A percentile compares a stretch with the other conserved stretches of the same genome.
These are phyloP conservation scores for Tachina fera DNA, from an alignment of 2,888 invertebrate species.

Conservation along the genomic window DNA sequence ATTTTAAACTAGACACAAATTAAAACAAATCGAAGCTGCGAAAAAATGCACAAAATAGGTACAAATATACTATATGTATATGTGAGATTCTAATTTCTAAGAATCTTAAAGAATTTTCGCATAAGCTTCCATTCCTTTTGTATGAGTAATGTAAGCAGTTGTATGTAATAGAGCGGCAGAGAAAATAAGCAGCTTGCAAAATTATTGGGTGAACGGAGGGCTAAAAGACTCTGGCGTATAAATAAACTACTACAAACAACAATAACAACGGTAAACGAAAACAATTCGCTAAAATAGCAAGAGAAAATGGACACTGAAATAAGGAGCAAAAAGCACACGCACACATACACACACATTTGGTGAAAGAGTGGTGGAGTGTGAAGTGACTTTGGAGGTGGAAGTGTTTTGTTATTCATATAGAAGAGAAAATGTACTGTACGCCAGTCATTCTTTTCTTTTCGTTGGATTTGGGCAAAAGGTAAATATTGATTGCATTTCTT, in stretches of 20 bases:
- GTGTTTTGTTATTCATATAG: slow-evolving; percentile 35
- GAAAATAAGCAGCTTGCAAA: slow-evolving; percentile 46
- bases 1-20: slow-evolving; percentile 18
- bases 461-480: slow-evolving; percentile 23
- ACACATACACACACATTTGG: slow-evolving; percentile 23
- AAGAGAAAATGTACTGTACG: slow-evolving; percentile 35
- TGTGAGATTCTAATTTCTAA: neutral
- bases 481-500: slow-evolving; percentile 21
- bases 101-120: neutral
- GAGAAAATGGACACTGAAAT: slow-evolving; percentile 24
- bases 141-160: slow-evolving; percentile 35
- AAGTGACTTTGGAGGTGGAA: slow-evolving; percentile 33
- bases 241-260: slow-evolving; percentile 40
- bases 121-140: neutral
- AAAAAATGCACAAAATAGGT: slow-evolving; percentile 39
- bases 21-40: slow-evolving; percentile 58
- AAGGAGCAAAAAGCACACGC: neutral
- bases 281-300: slow-evolving; percentile 21
- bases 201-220: neutral
- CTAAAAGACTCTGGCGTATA: slow-evolving; percentile 22
- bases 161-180: slow-evolving; percentile 8
- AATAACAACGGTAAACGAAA: slow-evolving; percentile 32
- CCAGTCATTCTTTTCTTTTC: neutral
- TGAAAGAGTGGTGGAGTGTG: slow-evolving; percentile 20
- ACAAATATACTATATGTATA: too few species aligned